Evolutionary conservation across 2,888 invertebrate genomes (phyloP), one percentile per base, ranked within the genome.

Genomic region (Chesias legatella): DNA sequence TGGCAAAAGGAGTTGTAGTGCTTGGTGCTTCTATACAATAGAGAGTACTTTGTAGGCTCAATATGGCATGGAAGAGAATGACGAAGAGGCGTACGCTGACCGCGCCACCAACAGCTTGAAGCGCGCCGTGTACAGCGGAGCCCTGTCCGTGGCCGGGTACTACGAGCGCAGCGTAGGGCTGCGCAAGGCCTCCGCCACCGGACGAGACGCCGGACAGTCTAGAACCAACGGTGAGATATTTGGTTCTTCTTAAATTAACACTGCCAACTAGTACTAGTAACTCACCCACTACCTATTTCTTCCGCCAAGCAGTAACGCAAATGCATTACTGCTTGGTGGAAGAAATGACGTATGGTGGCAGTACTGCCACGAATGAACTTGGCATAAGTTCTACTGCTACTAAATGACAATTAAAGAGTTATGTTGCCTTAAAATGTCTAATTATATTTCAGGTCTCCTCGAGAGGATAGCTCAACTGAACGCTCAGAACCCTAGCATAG

Each of bases 31-130:
- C n/a, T n/a, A n/a, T n/a, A n/a, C n/a, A n/a, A n/a, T n/a, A n/a
- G n/a, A n/a, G n/a, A n/a, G n/a, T n/a, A n/a, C n/a, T n/a, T n/a
- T n/a, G n/a, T 8, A 92, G 90, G 95, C 95, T 1, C 94, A 95
- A 70, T 96, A 95, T 64, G 96, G 96, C 1, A 96, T 96, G 96
- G 95, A 95, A 65, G 95, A 95, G 67, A 94, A 94, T 69, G 94
- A 95, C 61, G 94, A 94, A 4, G 94, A 94, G 62, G 95, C 81
- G 6, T 88, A 89, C 63, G 78, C 92, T 30, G 93, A 94, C 60
- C 93, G 95, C 48, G 94, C 94, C 10, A 92, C 94, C 8, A 92
- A 92, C 47, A 94, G 94, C 65, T 91, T 96, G 85, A 94, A 94
- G 75, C 86, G 94, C 21, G 96, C 96, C 24, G 96, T 96, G 23